Evolutionary conservation across 2,113 vertebrate genomes (phyloP).

Genomic region (Phrynocephalus versicolor): DNA sequence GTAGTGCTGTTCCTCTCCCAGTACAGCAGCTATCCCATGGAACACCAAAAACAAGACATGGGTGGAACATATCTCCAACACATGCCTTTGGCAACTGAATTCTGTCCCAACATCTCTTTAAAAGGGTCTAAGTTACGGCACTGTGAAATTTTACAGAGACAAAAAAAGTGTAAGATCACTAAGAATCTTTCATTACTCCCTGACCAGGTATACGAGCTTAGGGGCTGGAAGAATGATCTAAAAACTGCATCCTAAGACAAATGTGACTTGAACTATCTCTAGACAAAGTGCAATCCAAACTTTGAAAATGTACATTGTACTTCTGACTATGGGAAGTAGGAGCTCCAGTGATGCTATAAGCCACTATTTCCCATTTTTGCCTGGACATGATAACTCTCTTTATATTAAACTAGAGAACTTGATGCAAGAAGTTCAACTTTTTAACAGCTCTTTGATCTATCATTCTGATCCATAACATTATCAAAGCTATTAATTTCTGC

Average conservation of each 20-base stretch:
- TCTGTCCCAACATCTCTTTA: neutral
- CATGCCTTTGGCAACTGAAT: neutral
- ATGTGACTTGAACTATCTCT: too few species aligned
- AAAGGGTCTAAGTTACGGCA: neutral
- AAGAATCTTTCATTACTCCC: neutral
- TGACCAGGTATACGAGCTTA: neutral
- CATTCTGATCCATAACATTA: neutral
- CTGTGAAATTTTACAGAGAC: neutral
- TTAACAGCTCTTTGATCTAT: slow-evolving; percentile 4
- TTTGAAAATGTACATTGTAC: neutral
- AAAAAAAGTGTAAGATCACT: neutral
- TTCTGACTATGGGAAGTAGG: neutral
- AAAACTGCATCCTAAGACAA: too few species aligned
- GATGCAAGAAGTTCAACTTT: neutral
- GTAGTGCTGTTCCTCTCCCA: too few species aligned
- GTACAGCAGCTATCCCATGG: too few species aligned
- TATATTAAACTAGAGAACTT: neutral
- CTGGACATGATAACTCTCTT: neutral
- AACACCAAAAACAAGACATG: too few species aligned
- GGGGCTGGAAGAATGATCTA: neutral
- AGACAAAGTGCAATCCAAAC: neutral
- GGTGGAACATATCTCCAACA: too few species aligned
- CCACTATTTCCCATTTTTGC: neutral
- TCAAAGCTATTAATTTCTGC: slow-evolving; percentile 51
- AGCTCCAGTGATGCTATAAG: neutral